These are phyloP conservation scores for Oedothorax gibbosus DNA, from an alignment of 1,140 invertebrate genomes.

Conservation along the genomic window DNA sequence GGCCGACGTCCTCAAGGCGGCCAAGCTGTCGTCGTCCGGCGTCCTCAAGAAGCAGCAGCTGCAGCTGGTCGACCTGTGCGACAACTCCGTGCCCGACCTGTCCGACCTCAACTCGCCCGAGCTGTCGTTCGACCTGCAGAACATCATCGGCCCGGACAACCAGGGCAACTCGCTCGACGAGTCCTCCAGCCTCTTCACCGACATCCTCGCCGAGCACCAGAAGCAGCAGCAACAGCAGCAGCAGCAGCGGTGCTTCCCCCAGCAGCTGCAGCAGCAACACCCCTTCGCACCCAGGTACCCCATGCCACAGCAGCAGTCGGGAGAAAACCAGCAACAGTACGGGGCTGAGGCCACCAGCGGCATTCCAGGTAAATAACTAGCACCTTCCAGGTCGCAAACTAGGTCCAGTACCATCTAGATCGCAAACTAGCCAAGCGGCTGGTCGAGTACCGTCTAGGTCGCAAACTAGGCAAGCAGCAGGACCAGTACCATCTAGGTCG, in stretches of 20 bases:
- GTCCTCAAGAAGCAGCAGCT: neutral
- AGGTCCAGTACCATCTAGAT: no score
- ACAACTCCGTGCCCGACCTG: conserved; percentile 50
- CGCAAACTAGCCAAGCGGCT: no score
- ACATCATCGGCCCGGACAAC: conserved; percentile 61
- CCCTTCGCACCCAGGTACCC: neutral
- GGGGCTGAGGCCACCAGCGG: conserved; percentile 57
- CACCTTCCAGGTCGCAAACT: no score
- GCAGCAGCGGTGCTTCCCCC: neutral
- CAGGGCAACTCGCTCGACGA: conserved; percentile 42
- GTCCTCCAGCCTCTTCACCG: conserved; percentile 41
- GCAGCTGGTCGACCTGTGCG: conserved; percentile 13
- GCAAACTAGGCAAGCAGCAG: no score
- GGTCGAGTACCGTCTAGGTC: no score
- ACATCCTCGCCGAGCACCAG: conserved; percentile 44
- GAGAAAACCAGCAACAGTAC: conserved; percentile 60
- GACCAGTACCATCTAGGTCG: no score
- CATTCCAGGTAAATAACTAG: no score
- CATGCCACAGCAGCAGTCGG: conserved; percentile 63
- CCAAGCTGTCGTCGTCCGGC: neutral
- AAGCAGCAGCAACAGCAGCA: conserved; percentile 53
- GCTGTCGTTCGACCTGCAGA: conserved; percentile 63
- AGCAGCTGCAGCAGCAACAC: conserved; percentile 6
- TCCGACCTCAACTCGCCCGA: conserved; percentile 63
- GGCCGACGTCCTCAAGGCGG: conserved; percentile 33